Conservation (phyloP, 1,140 invertebrate species). For the Zaprionus tsacasi region DNA sequence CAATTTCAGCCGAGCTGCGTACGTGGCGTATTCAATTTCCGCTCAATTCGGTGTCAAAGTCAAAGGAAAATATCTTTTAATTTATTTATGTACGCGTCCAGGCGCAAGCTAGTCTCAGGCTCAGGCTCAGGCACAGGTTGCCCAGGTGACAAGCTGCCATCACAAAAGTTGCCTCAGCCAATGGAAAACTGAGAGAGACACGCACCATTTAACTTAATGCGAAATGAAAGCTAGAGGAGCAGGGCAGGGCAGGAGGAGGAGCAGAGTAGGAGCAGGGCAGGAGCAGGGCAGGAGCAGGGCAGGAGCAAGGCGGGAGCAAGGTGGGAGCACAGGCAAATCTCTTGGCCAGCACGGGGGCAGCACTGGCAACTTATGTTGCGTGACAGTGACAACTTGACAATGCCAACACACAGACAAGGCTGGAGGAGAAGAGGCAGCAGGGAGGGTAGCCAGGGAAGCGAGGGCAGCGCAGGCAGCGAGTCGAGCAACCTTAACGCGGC, state of each 20-base stretch:
- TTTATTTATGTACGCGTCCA: constrained; percentile 74
- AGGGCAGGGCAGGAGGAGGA: constrained; percentile 30
- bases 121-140: constrained; percentile 6
- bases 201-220: constrained; percentile 78
- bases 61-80: constrained; percentile 72
- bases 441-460: no score
- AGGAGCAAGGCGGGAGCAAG: no score
- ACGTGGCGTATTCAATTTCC: constrained; percentile 58
- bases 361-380: constrained; percentile 80
- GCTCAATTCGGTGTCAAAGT: constrained; percentile 57
- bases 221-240: constrained; percentile 22
- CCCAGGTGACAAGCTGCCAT: constrained; percentile 57
- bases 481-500: background rate
- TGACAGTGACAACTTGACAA: constrained; percentile 83
- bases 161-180: constrained; percentile 25
- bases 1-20: constrained; percentile 65
- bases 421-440: constrained; percentile 33
- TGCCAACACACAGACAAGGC: constrained; percentile 79
- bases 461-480: background rate
- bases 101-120: constrained; percentile 23
- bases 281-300: no score
- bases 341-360: constrained; percentile 4
- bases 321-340: constrained; percentile 38
- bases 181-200: constrained; percentile 42
- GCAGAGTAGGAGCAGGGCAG: constrained; percentile 1